Percentiles rank a stretch among this genome's conserved stretches.
phyloP scores from a whole-genome alignment of 2,113 vertebrate species.

The Microcebus murinus region DNA sequence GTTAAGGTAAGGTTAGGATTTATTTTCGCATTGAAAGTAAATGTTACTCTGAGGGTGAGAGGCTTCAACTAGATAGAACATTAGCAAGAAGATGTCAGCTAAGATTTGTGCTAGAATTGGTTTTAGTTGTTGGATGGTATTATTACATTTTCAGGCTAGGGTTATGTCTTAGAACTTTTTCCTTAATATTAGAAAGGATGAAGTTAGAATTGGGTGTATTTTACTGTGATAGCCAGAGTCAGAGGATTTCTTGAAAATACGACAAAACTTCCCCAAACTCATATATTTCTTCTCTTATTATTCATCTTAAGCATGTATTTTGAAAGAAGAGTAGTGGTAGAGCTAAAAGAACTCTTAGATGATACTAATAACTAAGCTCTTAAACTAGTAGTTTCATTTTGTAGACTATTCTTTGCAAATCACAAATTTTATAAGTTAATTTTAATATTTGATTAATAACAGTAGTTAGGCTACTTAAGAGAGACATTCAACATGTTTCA shows the following conservation, averaged over 20 bases:
- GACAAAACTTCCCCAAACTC: neutral
- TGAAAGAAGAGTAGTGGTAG: neutral
- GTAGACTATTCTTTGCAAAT: neutral
- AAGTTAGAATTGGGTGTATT: neutral
- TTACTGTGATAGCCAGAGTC: neutral
- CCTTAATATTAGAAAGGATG: neutral
- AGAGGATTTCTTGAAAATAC: neutral
- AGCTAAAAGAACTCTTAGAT: neutral
- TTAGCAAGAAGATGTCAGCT: neutral
- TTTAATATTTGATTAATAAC: slow-evolving; percentile 9
- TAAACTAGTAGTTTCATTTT: slow-evolving; percentile 34
- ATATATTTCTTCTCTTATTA: neutral
- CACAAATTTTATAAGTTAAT: neutral
- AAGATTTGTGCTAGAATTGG: neutral
- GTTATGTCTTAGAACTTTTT: neutral
- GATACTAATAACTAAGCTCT: neutral
- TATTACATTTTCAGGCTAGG: neutral
- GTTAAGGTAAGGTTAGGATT: neutral
- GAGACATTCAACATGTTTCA: slow-evolving; percentile 13
- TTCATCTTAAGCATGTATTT: neutral
- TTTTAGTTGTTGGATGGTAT: neutral
- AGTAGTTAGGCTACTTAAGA: neutral
- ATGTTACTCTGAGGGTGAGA: neutral
- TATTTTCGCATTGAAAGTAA: neutral
- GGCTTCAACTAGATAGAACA: neutral